Base-by-base conservation (phyloP, 30 jellyfish, hydroid and myxozoan genomes). In the Turritopsis dohrnii region DNA sequence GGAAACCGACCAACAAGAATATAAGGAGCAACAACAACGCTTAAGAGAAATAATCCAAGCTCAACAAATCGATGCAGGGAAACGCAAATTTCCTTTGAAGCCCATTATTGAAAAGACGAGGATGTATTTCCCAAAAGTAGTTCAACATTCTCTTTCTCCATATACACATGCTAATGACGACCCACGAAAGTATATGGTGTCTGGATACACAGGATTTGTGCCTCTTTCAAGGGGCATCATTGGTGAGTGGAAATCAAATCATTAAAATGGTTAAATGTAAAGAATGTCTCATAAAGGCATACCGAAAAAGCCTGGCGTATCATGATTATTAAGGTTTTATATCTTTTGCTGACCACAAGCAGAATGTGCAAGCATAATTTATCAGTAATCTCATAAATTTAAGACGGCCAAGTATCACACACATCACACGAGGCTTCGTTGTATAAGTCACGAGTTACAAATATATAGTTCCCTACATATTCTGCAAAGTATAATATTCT, bases 121-220 rank as follows among this genome's bases (percentile, higher is more conserved):
- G 83, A 82, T 85, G 92, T 89, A 85, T 77, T 89, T 81, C 75
- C 96, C 97, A 8, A 89, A 83, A 76, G 89, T 28, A 23, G 73
- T 74, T 18, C 97, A 86, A 29, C 96, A 80, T 66, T 94, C 96
- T n/a, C 85, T 86, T 1, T 85, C 96, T 22, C 97, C 97, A 20
- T 89, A 81, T 80, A 82, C 95, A 1, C 30, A 81, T 76, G 31
- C 87, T 23, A 85, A 86, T 52, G 96, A 86, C 72, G 90, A 89
- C 65, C 96, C 96, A 8, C 87, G 88, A 27, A 89, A 89, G 60
- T 86, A 82, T 54, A 89, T 89, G 86, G 83, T 94, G 79, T 85
- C 97, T 21, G 99, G 99, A 18, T 94, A 88, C 80, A 81, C 97
- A 0, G 99, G 99, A 7, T 94, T 94, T 54, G 96, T 94, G 7